Evolutionary conservation across 2,797 vertebrate genomes (phyloP).

Genomic region (Rhincodon typus): DNA sequence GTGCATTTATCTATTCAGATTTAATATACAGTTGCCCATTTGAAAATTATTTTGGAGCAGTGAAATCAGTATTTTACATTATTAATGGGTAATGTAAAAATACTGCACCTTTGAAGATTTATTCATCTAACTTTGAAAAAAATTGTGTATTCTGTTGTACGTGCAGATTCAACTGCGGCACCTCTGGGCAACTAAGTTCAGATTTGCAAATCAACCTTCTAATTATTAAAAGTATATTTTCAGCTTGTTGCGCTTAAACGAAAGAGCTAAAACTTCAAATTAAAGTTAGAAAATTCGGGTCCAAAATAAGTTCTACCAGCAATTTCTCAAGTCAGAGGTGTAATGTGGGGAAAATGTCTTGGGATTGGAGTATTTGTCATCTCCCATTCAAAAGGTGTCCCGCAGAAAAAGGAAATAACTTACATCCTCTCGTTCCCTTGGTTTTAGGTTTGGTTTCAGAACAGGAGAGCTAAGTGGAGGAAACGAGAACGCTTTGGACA

Average conservation of each 20-base stretch:
- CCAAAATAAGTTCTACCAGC: not conserved
- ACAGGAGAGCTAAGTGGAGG: slow-evolving; percentile 93
- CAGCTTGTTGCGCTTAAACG: not conserved
- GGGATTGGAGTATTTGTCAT: too few species aligned
- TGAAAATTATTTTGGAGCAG: not conserved
- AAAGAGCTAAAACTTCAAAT: not conserved
- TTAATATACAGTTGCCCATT: not conserved
- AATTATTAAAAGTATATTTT: not conserved
- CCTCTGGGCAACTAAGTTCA: not conserved
- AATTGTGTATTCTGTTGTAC: not conserved
- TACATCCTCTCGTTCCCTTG: not conserved
- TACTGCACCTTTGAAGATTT: not conserved
- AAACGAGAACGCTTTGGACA: slow-evolving; percentile 97
- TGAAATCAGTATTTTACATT: not conserved
- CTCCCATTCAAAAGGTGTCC: not conserved
- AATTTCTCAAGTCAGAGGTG: too few species aligned
- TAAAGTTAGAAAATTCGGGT: not conserved
- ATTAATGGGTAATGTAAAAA: not conserved
- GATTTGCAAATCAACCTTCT: not conserved
- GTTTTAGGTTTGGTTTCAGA: slow-evolving; percentile 95
- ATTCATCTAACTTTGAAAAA: not conserved
- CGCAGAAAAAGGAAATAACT: not conserved
- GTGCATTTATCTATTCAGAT: not conserved
- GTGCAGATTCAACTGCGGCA: not conserved
- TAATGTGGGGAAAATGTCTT: not conserved